Percentiles rank a stretch among this genome's conserved stretches.
Evolutionary conservation across 2,113 vertebrate genomes (phyloP).

Genomic region (Ceyx cyanopectus): DNA sequence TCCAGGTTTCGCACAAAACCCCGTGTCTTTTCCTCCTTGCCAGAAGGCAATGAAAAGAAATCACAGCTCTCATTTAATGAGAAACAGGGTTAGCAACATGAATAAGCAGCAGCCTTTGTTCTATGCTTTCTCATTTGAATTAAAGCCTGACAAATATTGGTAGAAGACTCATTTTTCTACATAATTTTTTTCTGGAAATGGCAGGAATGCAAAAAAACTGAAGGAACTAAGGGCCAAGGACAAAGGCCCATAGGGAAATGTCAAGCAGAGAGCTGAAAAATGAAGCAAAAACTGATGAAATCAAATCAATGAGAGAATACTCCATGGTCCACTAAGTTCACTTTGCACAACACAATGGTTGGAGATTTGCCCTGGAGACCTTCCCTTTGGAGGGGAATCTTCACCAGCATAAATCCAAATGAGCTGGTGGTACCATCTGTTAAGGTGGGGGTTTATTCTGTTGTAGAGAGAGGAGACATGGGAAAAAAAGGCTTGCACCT

Average conservation of each 20-base stretch:
- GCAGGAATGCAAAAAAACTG: conserved; percentile 2
- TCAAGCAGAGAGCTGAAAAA: conserved; percentile 35
- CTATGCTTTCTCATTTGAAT: conserved; percentile 34
- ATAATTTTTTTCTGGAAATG: conserved; percentile 28
- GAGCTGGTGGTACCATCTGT: conserved; percentile 39
- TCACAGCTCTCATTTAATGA: conserved; percentile 51
- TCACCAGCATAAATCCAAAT: neutral
- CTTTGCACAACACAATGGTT: neutral
- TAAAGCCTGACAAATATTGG: conserved; percentile 38
- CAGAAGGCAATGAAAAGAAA: conserved; percentile 61
- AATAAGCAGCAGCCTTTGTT: conserved; percentile 64
- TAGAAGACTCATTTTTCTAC: conserved; percentile 47
- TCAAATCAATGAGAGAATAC: conserved; percentile 26
- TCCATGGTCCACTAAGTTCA: conserved; percentile 33
- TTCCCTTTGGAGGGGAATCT: conserved; percentile 11
- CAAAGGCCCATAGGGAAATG: conserved; percentile 26
- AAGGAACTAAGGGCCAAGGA: conserved; percentile 31
- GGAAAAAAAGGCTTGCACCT: neutral
- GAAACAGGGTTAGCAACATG: conserved; percentile 48
- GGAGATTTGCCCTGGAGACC: conserved; percentile 43
- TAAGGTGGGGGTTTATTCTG: neutral
- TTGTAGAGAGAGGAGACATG: neutral
- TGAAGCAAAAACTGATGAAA: conserved; percentile 53
- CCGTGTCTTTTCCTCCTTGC: conserved; percentile 27
- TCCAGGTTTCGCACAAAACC: neutral